phyloP scores from a whole-genome alignment of 2,888 invertebrate species.

The Limulus polyphemus region DNA sequence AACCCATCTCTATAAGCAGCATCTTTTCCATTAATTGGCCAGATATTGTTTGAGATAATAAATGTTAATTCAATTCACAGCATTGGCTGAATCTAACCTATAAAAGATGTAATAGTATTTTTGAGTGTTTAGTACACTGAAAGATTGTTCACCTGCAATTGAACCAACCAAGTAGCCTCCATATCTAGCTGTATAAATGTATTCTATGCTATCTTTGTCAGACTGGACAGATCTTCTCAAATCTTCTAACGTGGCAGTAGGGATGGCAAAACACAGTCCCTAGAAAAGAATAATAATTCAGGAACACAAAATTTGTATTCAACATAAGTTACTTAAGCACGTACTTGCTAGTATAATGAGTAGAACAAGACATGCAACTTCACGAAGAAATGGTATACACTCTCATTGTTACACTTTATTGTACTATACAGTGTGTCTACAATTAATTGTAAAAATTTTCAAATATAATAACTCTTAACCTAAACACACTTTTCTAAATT shows the following conservation, averaged over 20 bases:
- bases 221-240: constrained; percentile 33
- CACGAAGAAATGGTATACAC: too few relatives aligned
- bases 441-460: too few relatives aligned
- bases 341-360: not conserved
- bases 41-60: not conserved
- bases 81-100: not conserved
- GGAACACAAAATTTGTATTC: not conserved
- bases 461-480: not conserved
- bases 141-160: constrained; percentile 29
- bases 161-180: constrained; percentile 39
- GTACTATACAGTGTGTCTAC: not conserved
- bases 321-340: not conserved
- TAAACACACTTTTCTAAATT: too few relatives aligned
- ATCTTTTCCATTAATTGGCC: not conserved
- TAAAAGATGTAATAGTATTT: constrained; percentile 5
- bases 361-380: too few relatives aligned
- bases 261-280: constrained; percentile 39
- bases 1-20: too few relatives aligned
- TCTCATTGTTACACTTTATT: too few relatives aligned
- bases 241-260: constrained; percentile 38
- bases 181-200: constrained; percentile 37
- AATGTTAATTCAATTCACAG: not conserved
- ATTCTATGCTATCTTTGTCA: constrained; percentile 33
- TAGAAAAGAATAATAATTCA: constrained; percentile 23
- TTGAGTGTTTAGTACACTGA: constrained; percentile 1